phyloP scores from a whole-genome alignment of 1,140 invertebrate species.

The Drosophila micromelanica region DNA sequence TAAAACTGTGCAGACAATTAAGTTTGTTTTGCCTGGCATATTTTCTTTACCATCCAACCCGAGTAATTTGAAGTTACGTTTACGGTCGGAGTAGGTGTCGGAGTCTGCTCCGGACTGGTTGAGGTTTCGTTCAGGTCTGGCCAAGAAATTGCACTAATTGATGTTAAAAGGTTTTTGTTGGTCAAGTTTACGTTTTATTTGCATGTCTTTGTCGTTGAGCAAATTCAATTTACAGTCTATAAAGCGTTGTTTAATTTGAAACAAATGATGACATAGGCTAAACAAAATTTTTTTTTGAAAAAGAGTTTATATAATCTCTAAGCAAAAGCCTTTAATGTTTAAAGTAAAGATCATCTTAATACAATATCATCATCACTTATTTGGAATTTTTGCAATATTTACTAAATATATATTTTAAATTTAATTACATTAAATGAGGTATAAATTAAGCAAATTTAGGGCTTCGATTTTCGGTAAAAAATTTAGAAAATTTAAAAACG shows the following conservation, averaged over 20 bases:
- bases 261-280: background rate
- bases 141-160: conserved; percentile 74
- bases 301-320: too few species aligned
- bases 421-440: too few species aligned
- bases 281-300: background rate
- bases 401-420: too few species aligned
- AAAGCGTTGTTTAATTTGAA: background rate
- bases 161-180: conserved; percentile 57
- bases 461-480: too few species aligned
- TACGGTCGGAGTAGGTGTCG: conserved; percentile 33
- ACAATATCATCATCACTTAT: too few species aligned
- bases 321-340: too few species aligned
- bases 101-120: conserved; percentile 1
- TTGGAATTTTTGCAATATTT: too few species aligned
- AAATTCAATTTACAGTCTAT: conserved; percentile 29
- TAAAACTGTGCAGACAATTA: conserved; percentile 80
- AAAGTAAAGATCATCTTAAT: too few species aligned
- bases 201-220: conserved; percentile 16
- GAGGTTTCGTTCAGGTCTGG: conserved; percentile 23
- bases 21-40: conserved; percentile 67
- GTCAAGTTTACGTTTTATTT: conserved; percentile 21
- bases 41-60: conserved; percentile 31
- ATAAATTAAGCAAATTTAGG: too few species aligned
- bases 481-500: too few species aligned
- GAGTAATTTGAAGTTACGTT: conserved; percentile 57